A percentile compares a stretch with the other conserved stretches of the same genome.
Evolutionary conservation across 2,888 invertebrate species (phyloP).

Genomic region (Prenolepis imparis): DNA sequence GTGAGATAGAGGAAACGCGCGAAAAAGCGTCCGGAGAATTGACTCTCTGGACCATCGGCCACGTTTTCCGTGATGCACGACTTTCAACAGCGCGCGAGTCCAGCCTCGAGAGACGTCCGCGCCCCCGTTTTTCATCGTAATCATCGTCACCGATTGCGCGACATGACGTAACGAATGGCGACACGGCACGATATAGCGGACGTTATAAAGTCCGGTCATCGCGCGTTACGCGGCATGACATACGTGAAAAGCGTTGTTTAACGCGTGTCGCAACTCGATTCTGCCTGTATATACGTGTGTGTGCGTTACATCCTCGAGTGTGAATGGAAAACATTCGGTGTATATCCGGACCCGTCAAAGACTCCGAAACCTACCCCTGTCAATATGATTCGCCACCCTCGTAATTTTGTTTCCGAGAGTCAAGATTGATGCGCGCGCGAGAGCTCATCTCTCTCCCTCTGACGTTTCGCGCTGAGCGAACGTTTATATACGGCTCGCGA

Average conservation of each 20-base stretch:
- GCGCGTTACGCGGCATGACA: slow-evolving; percentile 42
- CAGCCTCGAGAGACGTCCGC: slow-evolving; percentile 34
- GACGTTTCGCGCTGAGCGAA: background rate
- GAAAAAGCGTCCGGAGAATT: slow-evolving; percentile 27
- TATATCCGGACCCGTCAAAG: slow-evolving; percentile 20
- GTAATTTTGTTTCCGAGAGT: slow-evolving; percentile 9
- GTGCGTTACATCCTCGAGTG: slow-evolving; percentile 16
- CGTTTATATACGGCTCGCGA: background rate
- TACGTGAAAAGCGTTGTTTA: slow-evolving; percentile 55
- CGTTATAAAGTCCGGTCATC: slow-evolving; percentile 50
- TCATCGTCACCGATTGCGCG: slow-evolving; percentile 54
- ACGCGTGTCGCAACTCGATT: slow-evolving; percentile 32
- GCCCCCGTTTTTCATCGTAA: slow-evolving; percentile 49
- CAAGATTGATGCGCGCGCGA: background rate
- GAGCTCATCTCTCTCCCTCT: background rate
- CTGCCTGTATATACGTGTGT: background rate
- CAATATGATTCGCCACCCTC: slow-evolving; percentile 18
- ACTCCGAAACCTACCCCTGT: background rate
- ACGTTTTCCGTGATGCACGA: slow-evolving; percentile 38
- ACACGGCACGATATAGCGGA: slow-evolving; percentile 35
- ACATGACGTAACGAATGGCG: slow-evolving; percentile 53
- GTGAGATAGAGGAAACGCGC: background rate
- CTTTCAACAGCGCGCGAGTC: slow-evolving; percentile 28
- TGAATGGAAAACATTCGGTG: slow-evolving; percentile 42
- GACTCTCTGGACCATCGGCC: slow-evolving; percentile 19